Evolutionary conservation across 2,888 invertebrate species (phyloP).

Genomic region (Erannis defoliaria): DNA sequence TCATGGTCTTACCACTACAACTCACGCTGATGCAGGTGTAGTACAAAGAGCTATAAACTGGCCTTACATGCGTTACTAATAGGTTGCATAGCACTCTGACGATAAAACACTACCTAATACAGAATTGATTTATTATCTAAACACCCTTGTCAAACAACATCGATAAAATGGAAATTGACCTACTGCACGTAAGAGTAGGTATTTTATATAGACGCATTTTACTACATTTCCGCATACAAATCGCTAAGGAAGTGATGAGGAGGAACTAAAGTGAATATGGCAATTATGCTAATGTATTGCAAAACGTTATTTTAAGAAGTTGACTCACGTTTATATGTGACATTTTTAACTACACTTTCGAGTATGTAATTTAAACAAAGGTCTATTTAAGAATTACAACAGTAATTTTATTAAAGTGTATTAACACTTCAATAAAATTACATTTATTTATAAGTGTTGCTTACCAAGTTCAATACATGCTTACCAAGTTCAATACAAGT

Average conservation of each 20-base stretch:
- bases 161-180: conserved; percentile 38
- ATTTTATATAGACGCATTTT: conserved; percentile 47
- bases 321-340: conserved; percentile 19
- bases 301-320: conserved; percentile 37
- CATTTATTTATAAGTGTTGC: too few species aligned
- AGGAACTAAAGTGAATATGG: conserved; percentile 53
- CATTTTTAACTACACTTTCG: conserved; percentile 1
- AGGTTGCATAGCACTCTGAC: neutral
- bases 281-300: conserved; percentile 49
- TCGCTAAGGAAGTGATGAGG: conserved; percentile 54
- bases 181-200: conserved; percentile 19
- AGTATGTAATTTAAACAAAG: neutral
- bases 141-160: neutral
- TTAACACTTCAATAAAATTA: too few species aligned
- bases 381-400: too few species aligned
- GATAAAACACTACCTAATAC: neutral
- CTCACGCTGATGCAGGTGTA: too few species aligned
- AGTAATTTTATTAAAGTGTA: too few species aligned
- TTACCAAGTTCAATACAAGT: too few species aligned
- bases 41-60: too few species aligned
- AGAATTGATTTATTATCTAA: neutral
- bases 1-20: too few species aligned
- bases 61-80: neutral
- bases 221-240: conserved; percentile 60
- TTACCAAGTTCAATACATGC: too few species aligned